Conservation (phyloP, 2,113 vertebrate genomes). For the Notothenia rossii region DNA sequence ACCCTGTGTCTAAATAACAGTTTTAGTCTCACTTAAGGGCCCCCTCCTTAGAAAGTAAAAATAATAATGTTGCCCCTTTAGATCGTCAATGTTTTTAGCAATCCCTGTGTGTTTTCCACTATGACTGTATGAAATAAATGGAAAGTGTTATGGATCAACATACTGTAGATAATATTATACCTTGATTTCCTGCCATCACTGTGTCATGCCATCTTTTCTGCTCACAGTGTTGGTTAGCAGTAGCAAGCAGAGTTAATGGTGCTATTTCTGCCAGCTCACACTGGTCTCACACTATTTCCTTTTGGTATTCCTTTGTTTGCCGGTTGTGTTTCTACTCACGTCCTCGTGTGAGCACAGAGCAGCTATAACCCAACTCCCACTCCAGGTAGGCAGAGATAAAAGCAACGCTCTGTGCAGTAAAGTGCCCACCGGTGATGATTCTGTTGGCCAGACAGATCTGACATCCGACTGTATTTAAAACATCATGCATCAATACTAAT, state of each 20-base stretch:
- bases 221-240: conserved; percentile 5
- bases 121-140: not conserved
- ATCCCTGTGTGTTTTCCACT: not conserved
- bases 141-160: no score
- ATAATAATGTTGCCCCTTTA: no score
- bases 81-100: not conserved
- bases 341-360: conserved; percentile 33
- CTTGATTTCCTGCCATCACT: not conserved
- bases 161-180: not conserved
- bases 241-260: not conserved
- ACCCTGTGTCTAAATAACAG: no score
- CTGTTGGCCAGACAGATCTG: conserved; percentile 28
- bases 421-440: conserved; percentile 9
- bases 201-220: not conserved
- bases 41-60: no score
- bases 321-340: conserved; percentile 29
- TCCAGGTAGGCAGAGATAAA: conserved; percentile 45
- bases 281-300: conserved; percentile 2
- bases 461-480: conserved; percentile 40
- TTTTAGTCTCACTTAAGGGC: no score
- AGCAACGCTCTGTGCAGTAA: conserved; percentile 28
- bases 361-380: conserved; percentile 50
- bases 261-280: not conserved
- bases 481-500: conserved; percentile 30
- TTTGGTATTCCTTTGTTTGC: conserved; percentile 15